Evolutionary conservation across 2,113 vertebrate species (phyloP).

Genomic region (Sorex araneus): DNA sequence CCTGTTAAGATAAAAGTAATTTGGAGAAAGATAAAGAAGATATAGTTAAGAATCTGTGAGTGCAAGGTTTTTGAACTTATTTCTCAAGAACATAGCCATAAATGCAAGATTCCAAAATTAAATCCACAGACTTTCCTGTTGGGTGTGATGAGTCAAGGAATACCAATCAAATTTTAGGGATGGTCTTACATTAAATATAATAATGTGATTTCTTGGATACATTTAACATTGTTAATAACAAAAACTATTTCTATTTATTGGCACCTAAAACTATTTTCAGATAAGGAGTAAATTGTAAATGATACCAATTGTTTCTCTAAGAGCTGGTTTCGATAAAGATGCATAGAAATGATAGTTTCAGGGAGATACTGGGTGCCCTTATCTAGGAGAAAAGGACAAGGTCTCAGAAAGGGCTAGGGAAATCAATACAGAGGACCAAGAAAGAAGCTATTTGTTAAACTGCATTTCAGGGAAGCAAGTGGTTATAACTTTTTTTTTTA

Average conservation of each 20-base stretch:
- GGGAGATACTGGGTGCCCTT: not conserved
- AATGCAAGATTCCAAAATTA: conserved; percentile 32
- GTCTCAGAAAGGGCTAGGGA: not conserved
- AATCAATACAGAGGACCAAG: not conserved
- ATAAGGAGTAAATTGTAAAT: not conserved
- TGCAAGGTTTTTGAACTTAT: conserved; percentile 49
- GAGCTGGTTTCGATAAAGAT: not conserved
- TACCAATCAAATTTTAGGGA: not conserved
- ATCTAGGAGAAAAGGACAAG: not conserved
- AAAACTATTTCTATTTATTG: conserved; percentile 47
- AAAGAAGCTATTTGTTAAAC: not conserved
- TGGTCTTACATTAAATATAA: not conserved
- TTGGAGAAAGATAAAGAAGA: conserved; percentile 53
- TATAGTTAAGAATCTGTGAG: conserved; percentile 21
- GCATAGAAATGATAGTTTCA: conserved; percentile 14
- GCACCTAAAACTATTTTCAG: conserved; percentile 51
- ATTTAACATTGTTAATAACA: not conserved
- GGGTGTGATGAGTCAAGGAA: not conserved
- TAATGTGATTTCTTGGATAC: not conserved
- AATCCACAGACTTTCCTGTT: not conserved
- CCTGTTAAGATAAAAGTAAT: conserved; percentile 33
- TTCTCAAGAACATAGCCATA: conserved; percentile 63
- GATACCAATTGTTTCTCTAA: not conserved
- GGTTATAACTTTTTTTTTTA: conserved; percentile 2
- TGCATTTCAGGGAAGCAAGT: not conserved